Evolutionary conservation across 2,113 vertebrate species (phyloP).

Genomic region (Nymphicus hollandicus): DNA sequence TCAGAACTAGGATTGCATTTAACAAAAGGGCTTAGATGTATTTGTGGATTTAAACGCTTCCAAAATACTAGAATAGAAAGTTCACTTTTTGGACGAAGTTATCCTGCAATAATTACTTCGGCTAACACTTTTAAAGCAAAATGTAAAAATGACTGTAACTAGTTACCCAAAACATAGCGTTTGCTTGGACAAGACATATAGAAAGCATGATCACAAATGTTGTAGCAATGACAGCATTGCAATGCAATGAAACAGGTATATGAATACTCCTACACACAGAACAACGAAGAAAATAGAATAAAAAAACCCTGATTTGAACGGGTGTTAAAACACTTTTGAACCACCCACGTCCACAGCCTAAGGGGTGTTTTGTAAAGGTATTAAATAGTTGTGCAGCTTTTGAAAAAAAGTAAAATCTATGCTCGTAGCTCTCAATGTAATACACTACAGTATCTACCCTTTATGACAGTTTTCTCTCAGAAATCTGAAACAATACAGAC

Average conservation of each 20-base stretch:
- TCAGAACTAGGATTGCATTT: not conserved
- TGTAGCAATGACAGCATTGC: not conserved
- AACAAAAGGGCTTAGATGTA: not conserved
- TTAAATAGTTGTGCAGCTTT: not conserved
- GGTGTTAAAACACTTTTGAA: not conserved
- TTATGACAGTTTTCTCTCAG: not conserved
- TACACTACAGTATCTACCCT: accelerated
- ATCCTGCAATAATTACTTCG: not conserved
- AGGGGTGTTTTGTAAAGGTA: not conserved
- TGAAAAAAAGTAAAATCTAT: accelerated
- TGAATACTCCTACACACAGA: accelerated
- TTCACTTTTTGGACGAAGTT: not conserved
- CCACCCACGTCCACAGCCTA: no score
- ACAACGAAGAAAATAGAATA: accelerated
- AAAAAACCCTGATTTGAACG: not conserved
- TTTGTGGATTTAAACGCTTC: not conserved
- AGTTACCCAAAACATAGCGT: not conserved
- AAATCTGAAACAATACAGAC: not conserved
- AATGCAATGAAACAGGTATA: not conserved
- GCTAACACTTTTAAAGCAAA: not conserved
- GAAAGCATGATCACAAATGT: accelerated
- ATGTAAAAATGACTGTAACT: not conserved
- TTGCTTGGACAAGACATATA: not conserved
- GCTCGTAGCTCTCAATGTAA: not conserved
- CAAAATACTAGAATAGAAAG: not conserved